Base-by-base conservation (phyloP, 2,888 invertebrate species). In the Acheta domesticus region DNA sequence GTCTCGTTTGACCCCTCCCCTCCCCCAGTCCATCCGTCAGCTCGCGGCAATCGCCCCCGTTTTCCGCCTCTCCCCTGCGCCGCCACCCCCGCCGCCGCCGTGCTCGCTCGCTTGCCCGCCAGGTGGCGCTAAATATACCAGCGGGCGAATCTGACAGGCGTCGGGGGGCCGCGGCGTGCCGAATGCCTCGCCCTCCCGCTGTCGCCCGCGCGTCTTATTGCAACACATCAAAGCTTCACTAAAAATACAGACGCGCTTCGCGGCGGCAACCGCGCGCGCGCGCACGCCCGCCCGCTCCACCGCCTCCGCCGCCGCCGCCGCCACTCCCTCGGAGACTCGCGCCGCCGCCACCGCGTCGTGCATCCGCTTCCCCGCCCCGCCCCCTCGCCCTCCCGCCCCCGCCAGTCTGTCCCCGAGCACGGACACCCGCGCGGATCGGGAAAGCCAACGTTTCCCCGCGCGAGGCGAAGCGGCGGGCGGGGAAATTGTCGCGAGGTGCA, bases 221-320 rank as follows among this genome's bases (percentile, higher is more conserved):
- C 62, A 62, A 62, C 62, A 62, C 62, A 62, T 62, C 62, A 62
- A 62, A 62, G 62, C 62, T 62, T n/a, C 62, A 62, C 62, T 62
- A 62, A 62, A 62, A 62, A 62, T 62, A 62, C 62, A n/a, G 62
- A 3, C 62, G 62, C 62, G 62, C 62, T 19, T 12, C 62, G 14
- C 62, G 62, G 62, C 62, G 62, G 62, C 62, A n/a, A 62, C n/a
- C 16, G 62, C n/a, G 62, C 16, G 4, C 16, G 4, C 16, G 62
- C 62, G 62, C 16, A 2, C 16, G 62, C 62, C 36, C 62, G 62
- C 16, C 62, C 16, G 62, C 62, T 12, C 16, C 62, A 2, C 19
- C 62, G 62, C 16, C 62, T 62, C 3, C 62, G 11, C 16, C 62
- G 2, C n/a, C 62, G n/a, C 16, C 62, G 62, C 14, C 62, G 62